Evolutionary conservation across 1,140 invertebrate species (phyloP).

Genomic region (Drosophila novamexicana): DNA sequence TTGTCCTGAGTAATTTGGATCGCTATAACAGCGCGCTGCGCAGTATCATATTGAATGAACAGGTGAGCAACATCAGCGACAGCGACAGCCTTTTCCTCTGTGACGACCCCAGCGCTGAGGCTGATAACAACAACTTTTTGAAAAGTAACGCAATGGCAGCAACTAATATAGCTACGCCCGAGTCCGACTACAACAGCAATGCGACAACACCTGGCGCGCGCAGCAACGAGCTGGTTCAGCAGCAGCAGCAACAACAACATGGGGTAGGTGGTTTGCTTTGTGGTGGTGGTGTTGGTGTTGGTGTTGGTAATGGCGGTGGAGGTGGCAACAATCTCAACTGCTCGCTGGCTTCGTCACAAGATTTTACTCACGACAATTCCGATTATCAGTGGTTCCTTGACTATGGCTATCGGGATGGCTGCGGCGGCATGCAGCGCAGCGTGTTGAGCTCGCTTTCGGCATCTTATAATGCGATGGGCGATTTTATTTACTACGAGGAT

Average conservation of each 20-base stretch:
- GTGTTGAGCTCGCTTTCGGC: conserved; percentile 92
- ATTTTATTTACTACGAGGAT: conserved; percentile 92
- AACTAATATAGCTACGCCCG: conserved; percentile 84
- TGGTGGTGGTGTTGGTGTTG: conserved; percentile 55
- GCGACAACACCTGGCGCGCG: conserved; percentile 69
- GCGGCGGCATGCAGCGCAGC: conserved; percentile 90
- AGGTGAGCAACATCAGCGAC: conserved; percentile 65
- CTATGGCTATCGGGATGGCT: conserved; percentile 93
- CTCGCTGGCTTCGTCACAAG: conserved; percentile 85
- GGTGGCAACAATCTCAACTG: conserved; percentile 78
- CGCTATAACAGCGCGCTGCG: conserved; percentile 80
- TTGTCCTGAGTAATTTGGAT: conserved; percentile 83
- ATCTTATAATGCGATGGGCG: conserved; percentile 90
- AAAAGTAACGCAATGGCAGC: conserved; percentile 40
- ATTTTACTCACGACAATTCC: conserved; percentile 94
- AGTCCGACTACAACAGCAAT: conserved; percentile 88
- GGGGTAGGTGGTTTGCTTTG: conserved; percentile 80
- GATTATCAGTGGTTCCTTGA: conserved; percentile 95
- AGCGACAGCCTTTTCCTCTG: conserved; percentile 56
- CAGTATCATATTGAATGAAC: conserved; percentile 83
- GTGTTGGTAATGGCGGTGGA: conserved; percentile 47
- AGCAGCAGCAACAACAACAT: conserved; percentile 63
- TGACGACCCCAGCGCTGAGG: conserved; percentile 18
- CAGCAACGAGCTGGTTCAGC: conserved; percentile 13
- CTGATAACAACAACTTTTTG: conserved; percentile 58